A percentile compares a stretch with the other conserved stretches of the same genome.
Evolutionary conservation across 1,140 invertebrate genomes (phyloP).

Genomic region (Lasioglossum baleicum): DNA sequence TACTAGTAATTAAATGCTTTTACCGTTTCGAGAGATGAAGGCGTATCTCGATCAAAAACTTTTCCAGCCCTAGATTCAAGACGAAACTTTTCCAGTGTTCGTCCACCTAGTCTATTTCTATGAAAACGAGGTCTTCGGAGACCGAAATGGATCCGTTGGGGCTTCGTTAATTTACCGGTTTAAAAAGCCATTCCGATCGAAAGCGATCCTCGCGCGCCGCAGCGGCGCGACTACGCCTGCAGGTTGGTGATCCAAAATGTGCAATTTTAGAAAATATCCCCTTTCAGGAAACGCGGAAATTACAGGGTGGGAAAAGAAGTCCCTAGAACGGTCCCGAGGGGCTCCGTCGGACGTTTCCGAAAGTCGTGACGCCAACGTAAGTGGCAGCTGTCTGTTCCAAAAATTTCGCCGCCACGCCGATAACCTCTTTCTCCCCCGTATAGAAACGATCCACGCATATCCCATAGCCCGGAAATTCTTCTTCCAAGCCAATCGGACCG

Average conservation of each 20-base stretch:
- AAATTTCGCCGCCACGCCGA: constrained; percentile 40
- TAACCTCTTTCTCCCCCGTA: constrained; percentile 39
- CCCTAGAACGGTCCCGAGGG: constrained; percentile 52
- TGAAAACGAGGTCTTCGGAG: constrained; percentile 23
- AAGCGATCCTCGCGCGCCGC: constrained; percentile 34
- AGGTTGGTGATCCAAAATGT: constrained; percentile 64
- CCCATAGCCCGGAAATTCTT: constrained; percentile 35
- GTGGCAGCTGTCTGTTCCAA: constrained; percentile 61
- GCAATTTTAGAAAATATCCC: constrained; percentile 73
- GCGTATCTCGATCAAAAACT: neutral
- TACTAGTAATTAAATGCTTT: too few species aligned
- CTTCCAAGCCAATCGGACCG: constrained; percentile 35
- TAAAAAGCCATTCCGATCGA: constrained; percentile 52
- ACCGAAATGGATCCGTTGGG: neutral
- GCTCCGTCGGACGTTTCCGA: constrained; percentile 47
- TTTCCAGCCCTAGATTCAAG: too few species aligned
- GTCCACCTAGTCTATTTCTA: neutral
- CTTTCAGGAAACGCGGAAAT: constrained; percentile 72
- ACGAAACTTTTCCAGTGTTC: too few species aligned
- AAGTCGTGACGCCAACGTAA: constrained; percentile 62
- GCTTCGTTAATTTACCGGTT: constrained; percentile 56
- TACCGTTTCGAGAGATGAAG: too few species aligned
- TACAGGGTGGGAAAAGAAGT: constrained; percentile 68
- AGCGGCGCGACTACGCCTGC: constrained; percentile 38
- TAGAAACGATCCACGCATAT: constrained; percentile 20